Percentiles rank a stretch among this genome's conserved stretches.
Conservation (phyloP, 2,797 vertebrate genomes). For the Rhinophrynus dorsalis region DNA sequence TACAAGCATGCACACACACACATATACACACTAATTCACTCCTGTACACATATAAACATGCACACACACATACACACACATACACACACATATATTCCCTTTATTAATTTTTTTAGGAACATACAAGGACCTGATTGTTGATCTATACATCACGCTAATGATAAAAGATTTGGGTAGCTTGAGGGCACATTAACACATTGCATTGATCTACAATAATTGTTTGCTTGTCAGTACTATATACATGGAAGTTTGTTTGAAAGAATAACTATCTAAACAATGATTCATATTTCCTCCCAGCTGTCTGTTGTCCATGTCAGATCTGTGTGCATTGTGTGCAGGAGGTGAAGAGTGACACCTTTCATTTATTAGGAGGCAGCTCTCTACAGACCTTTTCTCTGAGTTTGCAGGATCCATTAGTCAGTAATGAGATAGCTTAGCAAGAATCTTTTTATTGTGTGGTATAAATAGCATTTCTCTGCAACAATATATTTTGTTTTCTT, state of each 20-base stretch:
- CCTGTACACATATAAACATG: too few relatives aligned
- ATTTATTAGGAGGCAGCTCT: too few relatives aligned
- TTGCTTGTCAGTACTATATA: background rate
- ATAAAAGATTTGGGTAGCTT: background rate
- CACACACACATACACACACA: too few relatives aligned
- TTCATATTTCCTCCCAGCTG: slow-evolving; percentile 8
- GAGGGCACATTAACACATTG: slow-evolving; percentile 13
- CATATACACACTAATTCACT: too few relatives aligned
- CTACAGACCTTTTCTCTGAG: too few relatives aligned
- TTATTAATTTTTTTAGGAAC: background rate
- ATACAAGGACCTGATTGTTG: background rate
- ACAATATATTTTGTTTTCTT: too few relatives aligned
- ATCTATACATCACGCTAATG: background rate
- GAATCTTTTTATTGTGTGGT: too few relatives aligned
- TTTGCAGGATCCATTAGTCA: too few relatives aligned
- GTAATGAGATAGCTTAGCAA: too few relatives aligned
- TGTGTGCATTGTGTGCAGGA: background rate
- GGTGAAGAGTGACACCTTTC: slow-evolving; percentile 11
- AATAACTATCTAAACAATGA: slow-evolving; percentile 6
- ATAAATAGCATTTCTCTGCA: too few relatives aligned
- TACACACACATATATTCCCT: too few relatives aligned
- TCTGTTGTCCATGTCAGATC: background rate
- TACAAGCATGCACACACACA: too few relatives aligned
- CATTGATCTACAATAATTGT: background rate
- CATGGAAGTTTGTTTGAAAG: background rate